Conservation (phyloP, 2,797 vertebrate species). For the Emys orbicularis region DNA sequence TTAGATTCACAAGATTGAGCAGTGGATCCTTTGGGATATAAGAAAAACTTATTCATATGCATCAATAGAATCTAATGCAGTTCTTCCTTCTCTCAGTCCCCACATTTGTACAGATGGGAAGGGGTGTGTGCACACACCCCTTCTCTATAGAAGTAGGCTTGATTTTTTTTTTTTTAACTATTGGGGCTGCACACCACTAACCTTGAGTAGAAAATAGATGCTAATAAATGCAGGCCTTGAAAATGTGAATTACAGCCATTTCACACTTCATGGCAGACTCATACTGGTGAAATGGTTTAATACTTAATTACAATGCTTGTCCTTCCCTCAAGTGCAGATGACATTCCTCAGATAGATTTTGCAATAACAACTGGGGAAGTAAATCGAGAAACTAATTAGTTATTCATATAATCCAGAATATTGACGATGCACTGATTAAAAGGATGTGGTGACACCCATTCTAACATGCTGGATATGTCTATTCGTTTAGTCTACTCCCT, state of each 20-base stretch:
- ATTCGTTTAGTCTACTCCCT: constrained; percentile 43
- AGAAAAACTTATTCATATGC: constrained; percentile 27
- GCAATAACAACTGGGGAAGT: constrained; percentile 76
- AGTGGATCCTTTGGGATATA: constrained; percentile 38
- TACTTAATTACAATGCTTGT: constrained; percentile 79
- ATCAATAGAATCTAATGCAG: background rate
- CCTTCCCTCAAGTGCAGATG: constrained; percentile 75
- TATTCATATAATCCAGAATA: constrained; percentile 73
- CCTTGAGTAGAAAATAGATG: constrained; percentile 78
- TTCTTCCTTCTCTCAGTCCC: constrained; percentile 20
- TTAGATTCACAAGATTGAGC: constrained; percentile 33
- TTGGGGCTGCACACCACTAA: constrained; percentile 49
- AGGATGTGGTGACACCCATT: constrained; percentile 50
- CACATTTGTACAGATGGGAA: constrained; percentile 16
- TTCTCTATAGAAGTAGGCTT: constrained; percentile 19
- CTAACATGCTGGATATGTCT: constrained; percentile 51
- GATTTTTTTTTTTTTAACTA: constrained; percentile 40
- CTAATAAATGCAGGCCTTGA: constrained; percentile 80
- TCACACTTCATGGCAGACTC: constrained; percentile 75
- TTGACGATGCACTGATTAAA: constrained; percentile 71
- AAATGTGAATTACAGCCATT: constrained; percentile 81
- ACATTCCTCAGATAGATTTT: constrained; percentile 76
- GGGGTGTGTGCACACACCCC: background rate
- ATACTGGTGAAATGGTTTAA: constrained; percentile 75
- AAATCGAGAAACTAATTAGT: constrained; percentile 76